Base-by-base conservation (phyloP, 2,888 invertebrate genomes). In the Conchocele bisecta region DNA sequence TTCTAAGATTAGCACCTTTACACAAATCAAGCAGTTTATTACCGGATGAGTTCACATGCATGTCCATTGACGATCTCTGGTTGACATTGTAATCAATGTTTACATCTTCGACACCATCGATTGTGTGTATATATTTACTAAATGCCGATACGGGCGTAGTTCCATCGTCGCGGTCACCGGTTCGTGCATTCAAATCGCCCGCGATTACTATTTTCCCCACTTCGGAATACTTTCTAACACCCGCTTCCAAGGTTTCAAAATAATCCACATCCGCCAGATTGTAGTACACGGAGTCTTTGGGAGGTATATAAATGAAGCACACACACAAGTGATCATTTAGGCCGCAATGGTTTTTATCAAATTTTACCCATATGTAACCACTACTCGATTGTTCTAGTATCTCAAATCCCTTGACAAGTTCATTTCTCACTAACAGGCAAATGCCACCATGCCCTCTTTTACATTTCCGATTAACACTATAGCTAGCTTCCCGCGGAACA, bases 371-470 rank as follows among this genome's bases (percentile, higher is more conserved):
- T 20, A 54, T 35, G 9, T 22, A 17, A 13, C 54, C 54, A 9
- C 3, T 13, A 6, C 15, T 35, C 35, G 35, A 35, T n/a, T 3
- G 17, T 35, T 54, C 37, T 54, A 54, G 20, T 13, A 54, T 22
- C 20, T 54, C 7, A 11, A 35, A 5, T 9, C 54, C 54, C 3
- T 33, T 17, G 7, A 15, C 5, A 13, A 54, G 17, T 9, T 7
- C 39, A 5, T 35, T 22, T 3, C 7, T 3, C n/a, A 35, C 15
- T 22, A 54, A 54, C 20, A 35, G 39, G 24, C 54, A 54, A 22
- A 54, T 31, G 15, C 54, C 54, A 9, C 54, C 54, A 20, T 54
- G 35, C 4, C 54, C 54, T 54, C 54, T 54, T 37, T 20, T 4
- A 35, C 33, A 28, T 9, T 33, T 35, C 20, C 15, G n/a, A n/a